Conservation (phyloP, 2,113 vertebrate genomes). For the Aplodontia rufa region DNA sequence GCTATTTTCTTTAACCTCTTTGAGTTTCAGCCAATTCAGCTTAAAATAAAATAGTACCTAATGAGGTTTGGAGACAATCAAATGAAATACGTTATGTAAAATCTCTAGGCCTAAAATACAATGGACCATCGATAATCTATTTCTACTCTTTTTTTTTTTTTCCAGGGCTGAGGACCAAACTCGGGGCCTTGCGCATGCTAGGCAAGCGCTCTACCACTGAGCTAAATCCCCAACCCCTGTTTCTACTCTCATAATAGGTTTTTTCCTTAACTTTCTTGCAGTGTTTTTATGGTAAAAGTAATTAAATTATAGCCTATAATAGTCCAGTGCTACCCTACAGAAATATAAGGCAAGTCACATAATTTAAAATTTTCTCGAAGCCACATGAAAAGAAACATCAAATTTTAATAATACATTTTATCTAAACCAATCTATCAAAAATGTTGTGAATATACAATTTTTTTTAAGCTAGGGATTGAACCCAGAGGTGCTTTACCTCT, state of each 20-base stretch:
- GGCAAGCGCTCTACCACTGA: too few species aligned
- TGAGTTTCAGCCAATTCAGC: background rate
- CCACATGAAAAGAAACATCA: background rate
- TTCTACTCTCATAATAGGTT: background rate
- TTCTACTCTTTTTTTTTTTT: too few species aligned
- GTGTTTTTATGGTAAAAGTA: slow-evolving; percentile 28
- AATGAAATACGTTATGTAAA: background rate
- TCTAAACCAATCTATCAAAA: slow-evolving; percentile 6
- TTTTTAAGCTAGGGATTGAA: too few species aligned
- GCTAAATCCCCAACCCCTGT: too few species aligned
- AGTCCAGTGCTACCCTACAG: background rate
- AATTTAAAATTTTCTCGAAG: slow-evolving; percentile 26
- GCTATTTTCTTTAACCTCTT: slow-evolving; percentile 11
- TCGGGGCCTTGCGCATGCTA: too few species aligned
- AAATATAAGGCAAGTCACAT: background rate
- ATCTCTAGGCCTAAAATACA: background rate
- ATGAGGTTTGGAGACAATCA: background rate
- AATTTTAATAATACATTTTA: slow-evolving; percentile 12
- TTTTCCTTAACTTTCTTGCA: background rate
- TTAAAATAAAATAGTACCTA: slow-evolving; percentile 1
- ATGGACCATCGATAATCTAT: background rate
- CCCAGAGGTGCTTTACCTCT: too few species aligned
- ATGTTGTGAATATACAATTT: background rate
- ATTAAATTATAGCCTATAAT: background rate
- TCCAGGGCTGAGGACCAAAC: too few species aligned